Conservation (phyloP, 2,113 vertebrate species). For the Clupea harengus region DNA sequence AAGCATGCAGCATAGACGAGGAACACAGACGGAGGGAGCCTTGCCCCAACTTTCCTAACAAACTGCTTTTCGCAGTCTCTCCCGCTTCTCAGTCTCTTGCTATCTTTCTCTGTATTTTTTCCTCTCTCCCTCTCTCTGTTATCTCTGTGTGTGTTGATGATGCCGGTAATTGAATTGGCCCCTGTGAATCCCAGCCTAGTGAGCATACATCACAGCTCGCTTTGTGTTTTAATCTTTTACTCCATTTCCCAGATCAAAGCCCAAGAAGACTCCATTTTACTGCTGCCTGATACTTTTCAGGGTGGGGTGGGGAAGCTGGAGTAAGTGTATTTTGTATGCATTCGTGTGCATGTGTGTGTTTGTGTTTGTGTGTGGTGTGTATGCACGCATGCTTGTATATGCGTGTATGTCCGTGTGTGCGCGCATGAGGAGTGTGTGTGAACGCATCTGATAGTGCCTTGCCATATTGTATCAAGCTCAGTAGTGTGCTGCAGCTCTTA, state of each 20-base stretch:
- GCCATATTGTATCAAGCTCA: neutral
- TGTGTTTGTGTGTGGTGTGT: neutral
- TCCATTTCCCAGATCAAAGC: neutral
- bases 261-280: neutral
- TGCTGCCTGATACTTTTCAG: neutral
- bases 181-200: neutral
- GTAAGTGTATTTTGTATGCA: neutral
- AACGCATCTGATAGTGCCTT: neutral
- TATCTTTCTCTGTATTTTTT: conserved; percentile 57
- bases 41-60: neutral
- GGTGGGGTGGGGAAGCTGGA: neutral
- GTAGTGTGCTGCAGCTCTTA: neutral
- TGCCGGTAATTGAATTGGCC: neutral
- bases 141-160: neutral
- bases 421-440: neutral
- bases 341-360: neutral
- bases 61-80: neutral
- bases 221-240: neutral
- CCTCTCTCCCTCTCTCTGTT: conserved; percentile 47
- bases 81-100: conserved; percentile 37
- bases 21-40: neutral
- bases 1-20: neutral
- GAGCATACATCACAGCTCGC: neutral
- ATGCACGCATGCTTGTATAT: neutral
- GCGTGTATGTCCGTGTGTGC: neutral